Percentiles rank a stretch among this genome's conserved stretches.
phyloP scores from a whole-genome alignment of 2,888 invertebrate genomes.

The Aleiodes alternator region DNA sequence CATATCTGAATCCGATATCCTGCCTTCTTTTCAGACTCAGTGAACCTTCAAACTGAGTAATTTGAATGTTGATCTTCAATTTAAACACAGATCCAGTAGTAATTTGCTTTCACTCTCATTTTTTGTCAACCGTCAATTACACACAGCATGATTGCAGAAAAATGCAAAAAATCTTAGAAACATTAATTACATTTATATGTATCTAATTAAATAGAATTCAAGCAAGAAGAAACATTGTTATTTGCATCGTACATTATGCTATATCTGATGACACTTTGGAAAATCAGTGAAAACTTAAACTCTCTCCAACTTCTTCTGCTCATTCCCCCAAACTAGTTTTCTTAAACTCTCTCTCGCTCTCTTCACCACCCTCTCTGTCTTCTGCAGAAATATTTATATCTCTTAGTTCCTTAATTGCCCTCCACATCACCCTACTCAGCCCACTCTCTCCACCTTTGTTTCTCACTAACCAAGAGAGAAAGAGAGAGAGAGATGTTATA shows the following conservation, averaged over 20 bases:
- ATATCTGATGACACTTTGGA: constrained; percentile 67
- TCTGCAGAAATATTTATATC: constrained; percentile 67
- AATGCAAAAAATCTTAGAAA: neutral
- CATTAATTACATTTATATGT: neutral
- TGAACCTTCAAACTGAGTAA: neutral
- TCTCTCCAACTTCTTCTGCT: constrained; percentile 57
- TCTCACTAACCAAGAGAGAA: constrained; percentile 47
- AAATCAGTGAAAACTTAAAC: constrained; percentile 66
- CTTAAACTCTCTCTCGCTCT: constrained; percentile 18
- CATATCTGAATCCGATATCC: neutral
- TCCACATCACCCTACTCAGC: constrained; percentile 44
- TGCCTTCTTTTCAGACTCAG: neutral
- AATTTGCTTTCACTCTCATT: too few species aligned
- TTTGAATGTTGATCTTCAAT: neutral
- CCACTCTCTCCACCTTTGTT: constrained; percentile 50
- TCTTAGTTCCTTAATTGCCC: constrained; percentile 68
- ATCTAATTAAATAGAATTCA: neutral
- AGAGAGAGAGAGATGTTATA: constrained; percentile 35
- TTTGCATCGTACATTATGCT: constrained; percentile 64
- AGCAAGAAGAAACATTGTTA: constrained; percentile 66
- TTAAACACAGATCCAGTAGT: neutral
- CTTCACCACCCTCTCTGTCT: constrained; percentile 40
- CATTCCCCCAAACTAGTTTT: constrained; percentile 23
- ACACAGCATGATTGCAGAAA: too few species aligned
- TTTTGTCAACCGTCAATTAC: too few species aligned